Conservation (phyloP, 2,888 invertebrate species). For the Coremacera marginata region DNA sequence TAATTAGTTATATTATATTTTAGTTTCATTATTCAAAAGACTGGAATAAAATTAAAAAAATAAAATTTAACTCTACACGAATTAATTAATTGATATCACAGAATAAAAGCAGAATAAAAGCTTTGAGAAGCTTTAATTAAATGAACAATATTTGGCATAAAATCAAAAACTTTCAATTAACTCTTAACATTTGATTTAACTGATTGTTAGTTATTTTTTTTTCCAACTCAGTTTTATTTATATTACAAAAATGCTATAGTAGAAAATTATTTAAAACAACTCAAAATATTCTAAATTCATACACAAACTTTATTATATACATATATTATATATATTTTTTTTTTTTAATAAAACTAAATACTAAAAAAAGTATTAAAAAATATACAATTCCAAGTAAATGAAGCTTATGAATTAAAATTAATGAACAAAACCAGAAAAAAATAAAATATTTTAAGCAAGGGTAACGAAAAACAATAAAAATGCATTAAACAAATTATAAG, state of each 20-base stretch:
- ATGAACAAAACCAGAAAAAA: conserved; percentile 22
- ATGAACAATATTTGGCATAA: neutral
- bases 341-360: conserved; percentile 16
- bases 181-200: neutral
- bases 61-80: neutral
- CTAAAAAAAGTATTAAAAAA: conserved; percentile 31
- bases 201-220: neutral
- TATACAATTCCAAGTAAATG: conserved; percentile 36
- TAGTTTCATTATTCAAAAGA: conserved; percentile 29
- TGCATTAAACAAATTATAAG: conserved; percentile 42
- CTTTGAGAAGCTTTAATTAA: neutral
- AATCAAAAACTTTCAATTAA: neutral
- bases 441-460: conserved; percentile 53
- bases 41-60: conserved; percentile 20
- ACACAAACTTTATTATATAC: conserved; percentile 9
- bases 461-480: conserved; percentile 46
- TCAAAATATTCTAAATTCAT: conserved; percentile 31
- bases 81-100: neutral
- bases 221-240: neutral
- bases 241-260: neutral
- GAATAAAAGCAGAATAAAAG: neutral
- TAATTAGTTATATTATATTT: conserved; percentile 1
- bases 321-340: conserved; percentile 4
- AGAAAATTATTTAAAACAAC: conserved; percentile 5
- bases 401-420: conserved; percentile 34